These are phyloP conservation scores for Incurvaria masculella DNA, from an alignment of 2,888 invertebrate species.

Conservation along the genomic window DNA sequence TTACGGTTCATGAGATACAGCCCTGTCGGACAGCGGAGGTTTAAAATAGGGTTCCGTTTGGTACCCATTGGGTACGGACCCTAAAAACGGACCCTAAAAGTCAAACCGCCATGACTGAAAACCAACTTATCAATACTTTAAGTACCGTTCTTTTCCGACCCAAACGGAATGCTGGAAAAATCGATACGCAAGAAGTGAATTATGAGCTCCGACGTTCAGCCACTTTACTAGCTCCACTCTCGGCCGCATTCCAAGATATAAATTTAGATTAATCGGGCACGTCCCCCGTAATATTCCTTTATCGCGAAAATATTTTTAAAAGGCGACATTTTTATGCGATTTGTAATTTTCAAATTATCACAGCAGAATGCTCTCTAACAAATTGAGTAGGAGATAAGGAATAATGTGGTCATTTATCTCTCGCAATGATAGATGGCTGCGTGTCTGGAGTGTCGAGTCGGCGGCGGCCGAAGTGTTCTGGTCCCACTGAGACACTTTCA, in stretches of 20 bases:
- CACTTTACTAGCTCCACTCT: neutral
- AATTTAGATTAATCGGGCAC: neutral
- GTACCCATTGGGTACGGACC: no score
- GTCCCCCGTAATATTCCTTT: neutral
- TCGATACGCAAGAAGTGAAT: neutral
- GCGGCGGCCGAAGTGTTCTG: neutral
- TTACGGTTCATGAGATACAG: no score
- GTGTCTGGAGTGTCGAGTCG: conserved; percentile 27
- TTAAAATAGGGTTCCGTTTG: no score
- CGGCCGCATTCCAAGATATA: neutral
- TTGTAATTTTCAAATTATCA: conserved; percentile 57
- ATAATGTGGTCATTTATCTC: conserved; percentile 58
- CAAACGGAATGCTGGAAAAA: no score
- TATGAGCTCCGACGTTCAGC: neutral
- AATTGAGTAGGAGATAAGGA: conserved; percentile 58
- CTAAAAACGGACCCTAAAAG: no score
- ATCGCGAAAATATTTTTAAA: neutral
- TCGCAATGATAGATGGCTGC: conserved; percentile 51
- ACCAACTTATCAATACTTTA: no score
- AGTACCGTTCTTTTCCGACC: no score
- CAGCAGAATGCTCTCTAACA: conserved; percentile 57
- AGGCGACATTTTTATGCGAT: conserved; percentile 30
- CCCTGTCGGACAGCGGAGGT: no score
- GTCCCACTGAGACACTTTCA: neutral
- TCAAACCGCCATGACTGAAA: no score